phyloP scores from a whole-genome alignment of 1,140 invertebrate species.

The Zaprionus inermis region DNA sequence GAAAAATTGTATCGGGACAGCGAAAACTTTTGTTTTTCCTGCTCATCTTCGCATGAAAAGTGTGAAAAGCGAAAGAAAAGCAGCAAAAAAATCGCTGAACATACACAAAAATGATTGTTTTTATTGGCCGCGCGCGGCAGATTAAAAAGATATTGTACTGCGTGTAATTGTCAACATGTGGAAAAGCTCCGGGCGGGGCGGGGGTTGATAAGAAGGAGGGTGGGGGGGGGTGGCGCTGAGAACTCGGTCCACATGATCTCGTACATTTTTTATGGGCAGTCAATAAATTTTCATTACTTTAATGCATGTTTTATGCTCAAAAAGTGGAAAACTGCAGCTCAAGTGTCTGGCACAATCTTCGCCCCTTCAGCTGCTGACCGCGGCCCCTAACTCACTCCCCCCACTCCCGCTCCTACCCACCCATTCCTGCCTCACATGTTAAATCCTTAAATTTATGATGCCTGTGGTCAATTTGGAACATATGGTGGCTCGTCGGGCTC shows the following conservation, averaged over 20 bases:
- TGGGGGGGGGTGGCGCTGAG: background rate
- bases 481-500: slow-evolving; percentile 56
- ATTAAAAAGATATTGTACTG: slow-evolving; percentile 63
- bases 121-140: slow-evolving; percentile 51
- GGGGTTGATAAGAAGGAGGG: too few relatives aligned
- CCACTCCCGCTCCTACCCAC: background rate
- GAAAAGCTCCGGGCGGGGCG: background rate
- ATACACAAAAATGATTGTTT: slow-evolving; percentile 57
- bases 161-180: slow-evolving; percentile 48
- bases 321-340: slow-evolving; percentile 18
- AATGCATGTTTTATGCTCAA: slow-evolving; percentile 73
- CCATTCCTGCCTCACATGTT: slow-evolving; percentile 50
- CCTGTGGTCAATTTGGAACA: slow-evolving; percentile 78
- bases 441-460: slow-evolving; percentile 78
- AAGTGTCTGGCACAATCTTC: background rate
- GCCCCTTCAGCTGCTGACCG: background rate
- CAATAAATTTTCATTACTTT: slow-evolving; percentile 81
- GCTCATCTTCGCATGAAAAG: slow-evolving; percentile 9
- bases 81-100: slow-evolving; percentile 53
- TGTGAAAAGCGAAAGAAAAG: slow-evolving; percentile 30
- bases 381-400: background rate
- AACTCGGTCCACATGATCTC: slow-evolving; percentile 55
- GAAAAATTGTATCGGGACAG: slow-evolving; percentile 55
- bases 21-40: slow-evolving; percentile 29
- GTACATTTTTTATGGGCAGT: slow-evolving; percentile 69